phyloP scores from a whole-genome alignment of 2,888 invertebrate genomes.

The Cremastobaeus sp. region DNA sequence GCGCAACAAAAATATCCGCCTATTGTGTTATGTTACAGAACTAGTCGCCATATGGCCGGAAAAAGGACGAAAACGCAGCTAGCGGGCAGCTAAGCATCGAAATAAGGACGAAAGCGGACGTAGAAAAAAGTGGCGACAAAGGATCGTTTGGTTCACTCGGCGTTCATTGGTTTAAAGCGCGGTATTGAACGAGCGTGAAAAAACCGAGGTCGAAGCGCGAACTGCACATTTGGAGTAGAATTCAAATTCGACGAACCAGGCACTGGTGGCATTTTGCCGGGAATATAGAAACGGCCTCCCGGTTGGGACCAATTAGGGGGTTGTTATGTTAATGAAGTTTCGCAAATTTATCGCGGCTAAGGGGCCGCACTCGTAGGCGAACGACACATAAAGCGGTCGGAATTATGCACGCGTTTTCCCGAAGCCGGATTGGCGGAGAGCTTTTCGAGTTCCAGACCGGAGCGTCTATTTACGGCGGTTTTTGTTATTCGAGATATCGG shows the following conservation, averaged over 20 bases:
- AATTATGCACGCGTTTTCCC: no score
- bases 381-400: no score
- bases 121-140: constrained; percentile 53
- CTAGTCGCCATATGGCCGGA: constrained; percentile 34
- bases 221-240: no score
- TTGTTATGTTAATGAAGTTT: no score
- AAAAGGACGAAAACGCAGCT: constrained; percentile 37
- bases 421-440: no score
- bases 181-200: neutral
- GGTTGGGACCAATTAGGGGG: no score
- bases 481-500: constrained; percentile 39
- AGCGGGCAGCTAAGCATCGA: constrained; percentile 38
- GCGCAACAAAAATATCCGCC: constrained; percentile 38
- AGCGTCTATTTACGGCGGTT: constrained; percentile 26
- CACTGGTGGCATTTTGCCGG: no score
- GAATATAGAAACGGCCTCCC: no score
- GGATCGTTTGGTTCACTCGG: constrained; percentile 47
- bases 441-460: neutral
- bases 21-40: constrained; percentile 38
- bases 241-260: no score
- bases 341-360: no score
- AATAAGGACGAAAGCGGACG: constrained; percentile 46
- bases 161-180: constrained; percentile 14
- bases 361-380: no score
- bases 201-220: neutral